Evolutionary conservation across 1,140 invertebrate species (phyloP), one percentile per base, ranked within the genome.

Genomic region (Drosophila melanica): DNA sequence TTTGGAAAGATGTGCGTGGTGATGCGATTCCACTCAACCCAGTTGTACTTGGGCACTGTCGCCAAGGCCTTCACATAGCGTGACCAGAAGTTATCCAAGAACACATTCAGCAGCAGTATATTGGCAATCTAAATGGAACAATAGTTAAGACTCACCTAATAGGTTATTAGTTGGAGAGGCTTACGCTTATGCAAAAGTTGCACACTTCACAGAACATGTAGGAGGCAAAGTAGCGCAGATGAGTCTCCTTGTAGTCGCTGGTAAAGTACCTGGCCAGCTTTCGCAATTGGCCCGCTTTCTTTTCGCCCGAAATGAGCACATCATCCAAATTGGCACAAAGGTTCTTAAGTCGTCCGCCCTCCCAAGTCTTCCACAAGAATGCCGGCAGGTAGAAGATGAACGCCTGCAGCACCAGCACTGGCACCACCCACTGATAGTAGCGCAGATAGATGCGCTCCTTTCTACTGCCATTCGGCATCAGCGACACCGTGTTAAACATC

Each of bases 391-490:
- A 96, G 85, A 97, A 97, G 14, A 96, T 84, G 14, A 95, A 92
- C 12, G 96, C 95, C 93, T 98, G 96, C 23, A 98, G 94, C 16
- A 97, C 94, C 20, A 98, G 93, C 3, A 97, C 94, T 77, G 98
- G 94, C 44, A 96, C 96, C 1, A 97, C 95, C 97, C 97, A 98
- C 92, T 98, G 97, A 91, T 98, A 98, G 92, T 98, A 98, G 45
- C 95, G 95, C 70, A 97, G 95, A 79, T 95, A 94, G 11, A 71
- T 55, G 8, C 77, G 80, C 0, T 79, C 58, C 14, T 63, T 12
- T 20, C 57, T 14, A 12, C 23, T 1, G 1, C 3, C 16, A 27
- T 63, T 27, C 9, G 54, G 54, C 18, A 55, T 53, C 7, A 77
- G 51, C 44, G 76, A 77, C 45, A 53, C 30, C 27, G 62, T 44